Conservation (phyloP, 1,140 invertebrate species). For the Monomorium pharaonis region DNA sequence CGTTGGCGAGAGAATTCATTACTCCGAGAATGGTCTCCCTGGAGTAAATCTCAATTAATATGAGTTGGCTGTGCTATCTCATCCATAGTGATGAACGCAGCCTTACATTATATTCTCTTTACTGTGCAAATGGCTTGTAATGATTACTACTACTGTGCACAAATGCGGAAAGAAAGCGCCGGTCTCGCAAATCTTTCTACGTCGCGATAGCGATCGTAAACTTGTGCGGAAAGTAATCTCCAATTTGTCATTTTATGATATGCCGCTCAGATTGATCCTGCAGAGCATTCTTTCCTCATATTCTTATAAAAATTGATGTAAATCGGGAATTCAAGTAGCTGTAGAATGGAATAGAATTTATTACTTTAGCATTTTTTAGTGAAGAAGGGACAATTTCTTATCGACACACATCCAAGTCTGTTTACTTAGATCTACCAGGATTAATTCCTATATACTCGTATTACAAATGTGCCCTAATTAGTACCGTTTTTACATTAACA, state of each 20-base stretch:
- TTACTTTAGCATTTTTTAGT: too few relatives aligned
- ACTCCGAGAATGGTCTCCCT: not conserved
- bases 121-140: slow-evolving; percentile 24
- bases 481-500: too few relatives aligned
- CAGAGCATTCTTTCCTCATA: too few relatives aligned
- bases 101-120: slow-evolving; percentile 3
- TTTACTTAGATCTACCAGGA: too few relatives aligned
- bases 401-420: too few relatives aligned
- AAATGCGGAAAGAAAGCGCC: slow-evolving; percentile 67
- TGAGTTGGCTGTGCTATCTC: not conserved
- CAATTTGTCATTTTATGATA: not conserved
- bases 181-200: slow-evolving; percentile 9
- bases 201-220: not conserved
- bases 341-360: too few relatives aligned
- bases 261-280: too few relatives aligned
- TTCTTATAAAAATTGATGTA: too few relatives aligned
- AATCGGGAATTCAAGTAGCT: not conserved
- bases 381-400: too few relatives aligned
- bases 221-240: not conserved
- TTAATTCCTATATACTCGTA: too few relatives aligned
- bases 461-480: too few relatives aligned
- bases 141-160: slow-evolving; percentile 19
- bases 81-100: slow-evolving; percentile 1
- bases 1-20: not conserved
- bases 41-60: slow-evolving; percentile 11